Conservation (phyloP, 37 sponge, comb jelly and placozoan species). For the Agelas oroides region DNA sequence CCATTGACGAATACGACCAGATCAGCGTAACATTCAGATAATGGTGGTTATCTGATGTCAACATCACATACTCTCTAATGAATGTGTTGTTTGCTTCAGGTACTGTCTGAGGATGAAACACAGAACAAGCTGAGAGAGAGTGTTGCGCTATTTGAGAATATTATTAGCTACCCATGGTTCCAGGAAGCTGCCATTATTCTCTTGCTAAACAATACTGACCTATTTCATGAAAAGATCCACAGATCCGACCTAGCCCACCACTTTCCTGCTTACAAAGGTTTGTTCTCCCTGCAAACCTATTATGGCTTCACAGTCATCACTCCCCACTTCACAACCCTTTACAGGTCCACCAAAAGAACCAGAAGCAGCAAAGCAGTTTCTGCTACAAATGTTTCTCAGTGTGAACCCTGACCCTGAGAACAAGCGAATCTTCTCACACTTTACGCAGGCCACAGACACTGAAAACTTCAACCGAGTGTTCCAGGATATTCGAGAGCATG, state of each 20-base stretch:
- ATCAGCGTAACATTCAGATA: too few species aligned
- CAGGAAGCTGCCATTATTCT: conserved; percentile 86
- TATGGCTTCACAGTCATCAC: too few species aligned
- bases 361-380: conserved; percentile 72
- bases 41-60: too few species aligned
- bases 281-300: too few species aligned
- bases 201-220: conserved; percentile 97
- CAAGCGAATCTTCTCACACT: conserved; percentile 89
- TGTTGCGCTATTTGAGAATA: conserved; percentile 86
- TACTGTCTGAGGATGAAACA: too few species aligned
- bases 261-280: conserved; percentile 81
- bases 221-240: conserved; percentile 91
- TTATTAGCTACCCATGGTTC: conserved; percentile 94
- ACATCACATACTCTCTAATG: too few species aligned
- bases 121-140: conserved; percentile 96
- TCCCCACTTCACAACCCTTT: too few species aligned
- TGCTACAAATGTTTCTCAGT: conserved; percentile 79
- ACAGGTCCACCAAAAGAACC: conserved; percentile 83
- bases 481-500: too few species aligned
- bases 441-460: conserved; percentile 98
- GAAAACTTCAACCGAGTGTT: conserved; percentile 96
- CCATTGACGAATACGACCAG: conserved; percentile 94
- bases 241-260: conserved; percentile 90
- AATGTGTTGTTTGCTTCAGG: too few species aligned
- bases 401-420: conserved; percentile 41